phyloP scores from a whole-genome alignment of 2,797 vertebrate species.

The Phalanger gymnotis region DNA sequence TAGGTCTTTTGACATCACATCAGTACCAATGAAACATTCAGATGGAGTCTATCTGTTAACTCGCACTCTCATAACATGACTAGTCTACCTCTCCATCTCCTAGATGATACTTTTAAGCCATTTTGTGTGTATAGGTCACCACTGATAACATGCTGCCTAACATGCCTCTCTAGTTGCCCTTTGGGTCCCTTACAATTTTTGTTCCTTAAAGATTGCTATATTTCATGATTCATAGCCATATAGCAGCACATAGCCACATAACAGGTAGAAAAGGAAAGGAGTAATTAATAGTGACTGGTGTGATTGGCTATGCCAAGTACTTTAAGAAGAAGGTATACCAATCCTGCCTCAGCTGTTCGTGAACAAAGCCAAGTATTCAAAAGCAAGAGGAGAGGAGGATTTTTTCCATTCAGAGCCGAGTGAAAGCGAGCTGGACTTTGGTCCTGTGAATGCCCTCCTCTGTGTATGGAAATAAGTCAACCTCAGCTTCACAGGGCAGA shows the following conservation, averaged over 20 bases:
- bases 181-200: neutral
- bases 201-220: neutral
- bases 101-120: neutral
- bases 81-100: neutral
- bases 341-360: neutral
- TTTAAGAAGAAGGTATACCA: neutral
- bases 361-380: neutral
- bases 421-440: neutral
- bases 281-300: neutral
- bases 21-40: neutral
- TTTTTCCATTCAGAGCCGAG: neutral
- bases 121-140: neutral
- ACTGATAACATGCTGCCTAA: neutral
- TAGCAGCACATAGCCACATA: neutral
- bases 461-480: neutral
- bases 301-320: neutral
- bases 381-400: neutral
- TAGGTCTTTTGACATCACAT: neutral
- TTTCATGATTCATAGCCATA: neutral
- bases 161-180: neutral
- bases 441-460: neutral
- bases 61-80: neutral
- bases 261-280: neutral
- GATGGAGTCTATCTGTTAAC: neutral
- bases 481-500: neutral